Evolutionary conservation across 2,113 vertebrate species (phyloP), one percentile per base, ranked within the genome.

Genomic region (Pelecanoides urinatrix): DNA sequence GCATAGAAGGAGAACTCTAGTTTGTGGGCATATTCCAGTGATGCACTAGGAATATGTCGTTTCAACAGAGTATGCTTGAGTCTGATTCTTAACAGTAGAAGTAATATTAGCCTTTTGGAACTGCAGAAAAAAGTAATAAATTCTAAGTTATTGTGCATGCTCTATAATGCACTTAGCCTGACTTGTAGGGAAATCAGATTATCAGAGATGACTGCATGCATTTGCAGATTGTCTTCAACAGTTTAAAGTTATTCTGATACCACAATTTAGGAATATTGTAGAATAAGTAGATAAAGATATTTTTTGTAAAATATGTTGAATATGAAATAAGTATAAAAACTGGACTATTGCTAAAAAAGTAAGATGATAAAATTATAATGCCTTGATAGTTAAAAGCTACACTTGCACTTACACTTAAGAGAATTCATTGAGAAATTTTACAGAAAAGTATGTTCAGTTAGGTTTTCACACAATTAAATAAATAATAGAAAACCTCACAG

Each of bases 401-500:
- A 62, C n/a, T 75, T 90, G 55, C n/a, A 84, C 34, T 68, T 84
- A 70, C 16, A 88, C 25, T 59, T 62, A 47, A 88, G 55, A 86
- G 29, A 80, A 66, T 49, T 76, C 67, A 63, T 77, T 88, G 29
- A 96, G 36, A 79, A 66, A 63, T 94, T 84, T 92, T 71, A 76
- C 42, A 74, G 68, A 71, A 70, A 62, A 70, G 10, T 23, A 78
- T 79, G 67, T 62, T 82, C 70, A 52, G 25, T 85, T 90, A 81
- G 78, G 59, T 91, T 96, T 97, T 86, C 42, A 70, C 25, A 82
- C 25, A 90, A 76, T 76, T 95, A 96, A 91, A 87, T 89, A 96
- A 97, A 96, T 83, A 94, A 86, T 7, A 70, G 38, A 70, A 70
- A 91, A 36, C 55, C 72, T 95, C 89, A 94, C 73, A 62, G 71